phyloP scores from a whole-genome alignment of 1,140 invertebrate species.

The Zelostemma sp. region DNA sequence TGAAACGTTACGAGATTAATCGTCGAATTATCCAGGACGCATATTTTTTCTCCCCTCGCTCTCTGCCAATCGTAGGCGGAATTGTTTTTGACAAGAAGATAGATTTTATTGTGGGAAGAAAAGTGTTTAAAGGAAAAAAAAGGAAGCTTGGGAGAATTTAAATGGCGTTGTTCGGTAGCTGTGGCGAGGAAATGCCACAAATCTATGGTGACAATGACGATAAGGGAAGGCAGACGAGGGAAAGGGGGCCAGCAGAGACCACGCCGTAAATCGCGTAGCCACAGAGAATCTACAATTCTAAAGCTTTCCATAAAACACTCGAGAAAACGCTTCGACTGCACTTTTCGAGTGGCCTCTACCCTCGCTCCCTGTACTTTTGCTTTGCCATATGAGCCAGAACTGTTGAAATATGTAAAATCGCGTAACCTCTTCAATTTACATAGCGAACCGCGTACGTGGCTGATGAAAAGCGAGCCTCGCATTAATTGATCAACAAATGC shows the following conservation, averaged over 20 bases:
- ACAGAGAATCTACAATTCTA: constrained; percentile 69
- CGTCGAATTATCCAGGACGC: not conserved
- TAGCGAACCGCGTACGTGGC: constrained; percentile 49
- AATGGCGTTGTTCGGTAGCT: constrained; percentile 57
- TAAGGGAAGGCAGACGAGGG: constrained; percentile 10
- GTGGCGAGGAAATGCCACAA: constrained; percentile 42
- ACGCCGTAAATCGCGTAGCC: constrained; percentile 55
- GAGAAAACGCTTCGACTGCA: constrained; percentile 67
- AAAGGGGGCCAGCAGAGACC: constrained; percentile 13
- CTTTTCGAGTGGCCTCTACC: constrained; percentile 62
- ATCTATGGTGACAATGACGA: constrained; percentile 34
- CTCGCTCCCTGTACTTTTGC: constrained; percentile 32
- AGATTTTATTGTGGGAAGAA: constrained; percentile 42
- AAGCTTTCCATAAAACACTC: constrained; percentile 70
- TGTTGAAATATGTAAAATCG: constrained; percentile 71
- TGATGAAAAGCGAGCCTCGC: constrained; percentile 61
- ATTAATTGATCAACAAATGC: constrained; percentile 47
- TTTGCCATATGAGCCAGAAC: constrained; percentile 37
- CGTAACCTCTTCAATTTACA: constrained; percentile 71
- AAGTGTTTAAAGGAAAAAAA: constrained; percentile 5
- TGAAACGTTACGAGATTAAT: not conserved
- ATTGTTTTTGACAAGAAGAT: constrained; percentile 43
- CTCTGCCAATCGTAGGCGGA: constrained; percentile 42
- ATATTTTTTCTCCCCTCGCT: not conserved
- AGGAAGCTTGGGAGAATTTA: constrained; percentile 54